Evolutionary conservation across 1,140 invertebrate species (phyloP).

Genomic region (Drosophila kohkoa): DNA sequence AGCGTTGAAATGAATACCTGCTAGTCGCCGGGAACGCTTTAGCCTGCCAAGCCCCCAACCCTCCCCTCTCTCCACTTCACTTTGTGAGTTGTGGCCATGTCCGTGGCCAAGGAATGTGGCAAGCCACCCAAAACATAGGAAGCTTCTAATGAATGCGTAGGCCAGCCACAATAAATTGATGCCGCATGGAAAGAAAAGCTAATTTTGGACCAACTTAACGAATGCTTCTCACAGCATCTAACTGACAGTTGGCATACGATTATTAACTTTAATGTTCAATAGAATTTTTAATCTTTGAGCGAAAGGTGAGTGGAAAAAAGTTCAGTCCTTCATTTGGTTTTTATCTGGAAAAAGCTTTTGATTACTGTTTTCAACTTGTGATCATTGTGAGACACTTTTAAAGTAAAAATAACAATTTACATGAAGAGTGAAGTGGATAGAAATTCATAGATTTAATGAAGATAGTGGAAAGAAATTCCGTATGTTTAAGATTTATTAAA

Average conservation of each 20-base stretch:
- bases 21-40: slow-evolving; percentile 19
- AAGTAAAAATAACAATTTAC: no score
- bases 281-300: neutral
- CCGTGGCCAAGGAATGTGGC: slow-evolving; percentile 66
- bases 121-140: slow-evolving; percentile 77
- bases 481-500: no score
- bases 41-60: neutral
- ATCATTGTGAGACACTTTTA: no score
- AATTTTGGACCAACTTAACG: slow-evolving; percentile 34
- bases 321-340: neutral
- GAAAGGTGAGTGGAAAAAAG: neutral
- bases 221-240: slow-evolving; percentile 16
- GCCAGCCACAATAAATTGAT: slow-evolving; percentile 60
- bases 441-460: no score
- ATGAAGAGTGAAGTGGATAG: no score
- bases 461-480: rapidly evolving
- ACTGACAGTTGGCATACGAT: slow-evolving; percentile 8
- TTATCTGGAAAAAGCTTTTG: no score
- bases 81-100: slow-evolving; percentile 74
- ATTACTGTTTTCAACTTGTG: no score
- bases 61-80: neutral
- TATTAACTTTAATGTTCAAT: neutral
- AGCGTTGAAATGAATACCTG: slow-evolving; percentile 79
- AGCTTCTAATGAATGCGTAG: slow-evolving; percentile 75
- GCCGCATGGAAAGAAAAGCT: slow-evolving; percentile 10